Evolutionary conservation across 2,113 vertebrate species (phyloP).

Genomic region (Phaethon lepturus): DNA sequence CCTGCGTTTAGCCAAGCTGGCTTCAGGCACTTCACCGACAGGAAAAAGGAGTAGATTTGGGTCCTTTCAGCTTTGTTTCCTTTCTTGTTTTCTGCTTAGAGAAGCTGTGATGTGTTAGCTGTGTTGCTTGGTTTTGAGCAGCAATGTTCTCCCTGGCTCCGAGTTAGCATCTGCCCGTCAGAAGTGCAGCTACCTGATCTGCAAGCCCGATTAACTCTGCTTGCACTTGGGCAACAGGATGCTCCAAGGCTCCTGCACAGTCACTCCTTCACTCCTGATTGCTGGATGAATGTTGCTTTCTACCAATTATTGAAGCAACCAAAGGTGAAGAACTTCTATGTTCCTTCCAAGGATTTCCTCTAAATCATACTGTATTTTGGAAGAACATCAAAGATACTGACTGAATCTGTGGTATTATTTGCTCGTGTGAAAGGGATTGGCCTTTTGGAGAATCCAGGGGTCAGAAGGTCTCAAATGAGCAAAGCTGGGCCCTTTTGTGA

Average conservation of each 20-base stretch:
- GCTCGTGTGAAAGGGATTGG: background rate
- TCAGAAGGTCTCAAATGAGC: background rate
- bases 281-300: background rate
- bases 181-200: background rate
- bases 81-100: background rate
- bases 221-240: background rate
- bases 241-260: background rate
- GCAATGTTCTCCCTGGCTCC: background rate
- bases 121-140: background rate
- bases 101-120: background rate
- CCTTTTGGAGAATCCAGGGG: background rate
- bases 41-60: background rate
- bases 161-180: background rate
- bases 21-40: background rate
- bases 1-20: background rate
- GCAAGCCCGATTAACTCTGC: background rate
- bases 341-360: background rate
- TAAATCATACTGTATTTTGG: background rate
- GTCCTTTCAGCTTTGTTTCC: background rate
- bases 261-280: background rate
- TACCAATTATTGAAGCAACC: background rate
- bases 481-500: background rate
- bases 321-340: background rate
- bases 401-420: background rate
- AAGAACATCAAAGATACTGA: background rate